Percentiles rank a stretch among this genome's conserved stretches.
Conservation (phyloP, 2,797 vertebrate species). For the Hippoglossus hippoglossus region DNA sequence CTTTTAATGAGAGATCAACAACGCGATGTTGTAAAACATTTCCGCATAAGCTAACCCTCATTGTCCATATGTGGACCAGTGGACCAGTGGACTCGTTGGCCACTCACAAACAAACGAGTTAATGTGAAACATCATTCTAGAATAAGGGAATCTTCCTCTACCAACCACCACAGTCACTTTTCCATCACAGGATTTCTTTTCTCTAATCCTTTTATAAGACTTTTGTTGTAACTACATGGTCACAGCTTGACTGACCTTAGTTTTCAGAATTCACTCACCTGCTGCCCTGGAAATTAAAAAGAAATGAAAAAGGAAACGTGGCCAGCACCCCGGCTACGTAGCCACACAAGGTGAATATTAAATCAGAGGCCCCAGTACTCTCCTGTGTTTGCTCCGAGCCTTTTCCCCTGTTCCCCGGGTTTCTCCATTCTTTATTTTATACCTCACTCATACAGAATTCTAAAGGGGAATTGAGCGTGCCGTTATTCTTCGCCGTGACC, state of each 20-base stretch:
- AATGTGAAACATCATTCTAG: too few species aligned
- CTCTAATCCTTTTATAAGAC: not conserved
- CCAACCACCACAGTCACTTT: too few species aligned
- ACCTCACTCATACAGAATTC: constrained; percentile 4
- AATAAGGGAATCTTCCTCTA: too few species aligned
- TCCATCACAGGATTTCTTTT: not conserved
- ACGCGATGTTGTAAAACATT: too few species aligned
- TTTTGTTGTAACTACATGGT: not conserved
- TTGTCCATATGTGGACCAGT: too few species aligned
- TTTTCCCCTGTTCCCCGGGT: not conserved
- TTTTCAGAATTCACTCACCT: not conserved
- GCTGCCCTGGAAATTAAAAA: constrained; percentile 9
- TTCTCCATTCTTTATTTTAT: constrained; percentile 11
- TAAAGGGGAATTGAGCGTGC: not conserved
- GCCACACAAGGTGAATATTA: constrained; percentile 12
- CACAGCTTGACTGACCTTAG: not conserved
- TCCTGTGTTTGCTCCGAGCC: constrained; percentile 8
- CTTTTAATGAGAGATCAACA: too few species aligned
- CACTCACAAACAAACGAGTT: too few species aligned
- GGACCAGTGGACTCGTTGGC: too few species aligned
- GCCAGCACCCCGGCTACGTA: not conserved
- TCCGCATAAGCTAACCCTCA: too few species aligned
- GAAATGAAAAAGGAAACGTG: constrained; percentile 9
- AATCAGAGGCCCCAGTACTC: constrained; percentile 17
- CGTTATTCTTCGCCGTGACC: constrained; percentile 20